These are phyloP conservation scores for Channa striata DNA, from an alignment of 2,797 vertebrate species.

Conservation along the genomic window DNA sequence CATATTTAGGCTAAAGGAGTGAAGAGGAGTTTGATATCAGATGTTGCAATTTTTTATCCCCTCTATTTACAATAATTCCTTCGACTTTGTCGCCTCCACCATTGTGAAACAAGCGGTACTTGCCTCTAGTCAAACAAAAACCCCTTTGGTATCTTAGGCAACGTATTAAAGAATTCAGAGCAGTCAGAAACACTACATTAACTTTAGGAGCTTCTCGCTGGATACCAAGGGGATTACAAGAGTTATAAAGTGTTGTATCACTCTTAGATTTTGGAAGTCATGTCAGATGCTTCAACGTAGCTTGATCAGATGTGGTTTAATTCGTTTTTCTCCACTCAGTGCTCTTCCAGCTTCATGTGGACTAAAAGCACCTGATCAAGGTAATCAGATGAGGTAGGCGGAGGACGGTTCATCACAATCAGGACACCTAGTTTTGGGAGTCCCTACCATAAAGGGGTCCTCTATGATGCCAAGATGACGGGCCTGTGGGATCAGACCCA, in stretches of 20 bases:
- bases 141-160: slow-evolving; percentile 44
- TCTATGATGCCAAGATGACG: background rate
- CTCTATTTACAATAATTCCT: slow-evolving; percentile 30
- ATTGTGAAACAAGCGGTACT: slow-evolving; percentile 15
- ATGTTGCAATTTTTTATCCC: slow-evolving; percentile 39
- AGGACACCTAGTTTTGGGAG: too few species aligned
- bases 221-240: slow-evolving; percentile 58
- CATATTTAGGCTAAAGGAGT: slow-evolving; percentile 21
- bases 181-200: slow-evolving; percentile 49
- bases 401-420: too few species aligned
- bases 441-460: background rate
- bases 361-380: too few species aligned
- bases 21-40: slow-evolving; percentile 40
- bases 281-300: slow-evolving; percentile 17
- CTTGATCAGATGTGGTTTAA: slow-evolving; percentile 33
- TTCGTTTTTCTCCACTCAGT: too few species aligned
- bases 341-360: too few species aligned
- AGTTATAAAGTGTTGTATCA: slow-evolving; percentile 32
- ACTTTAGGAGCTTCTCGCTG: slow-evolving; percentile 41
- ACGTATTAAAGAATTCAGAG: slow-evolving; percentile 33
- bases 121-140: slow-evolving; percentile 28
- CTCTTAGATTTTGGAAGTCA: slow-evolving; percentile 29
- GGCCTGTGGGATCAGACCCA: too few species aligned
- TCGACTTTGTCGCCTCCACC: slow-evolving; percentile 1
- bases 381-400: too few species aligned